phyloP scores from a whole-genome alignment of 2,113 vertebrate species.

The Neoarius graeffei region DNA sequence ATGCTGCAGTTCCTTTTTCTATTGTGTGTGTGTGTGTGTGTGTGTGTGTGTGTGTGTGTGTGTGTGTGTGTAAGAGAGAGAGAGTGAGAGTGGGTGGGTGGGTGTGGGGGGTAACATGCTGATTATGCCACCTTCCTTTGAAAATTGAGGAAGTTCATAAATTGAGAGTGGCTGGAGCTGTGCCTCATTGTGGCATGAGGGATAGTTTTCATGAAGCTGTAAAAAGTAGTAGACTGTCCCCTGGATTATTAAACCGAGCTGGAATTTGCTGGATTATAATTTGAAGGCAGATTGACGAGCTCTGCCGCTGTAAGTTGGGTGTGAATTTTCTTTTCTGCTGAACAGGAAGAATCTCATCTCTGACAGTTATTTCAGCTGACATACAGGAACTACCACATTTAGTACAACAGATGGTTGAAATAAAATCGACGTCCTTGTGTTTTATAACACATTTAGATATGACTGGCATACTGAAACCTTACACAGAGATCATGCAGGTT shows the following conservation, averaged over 20 bases:
- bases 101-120: background rate
- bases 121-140: slow-evolving; percentile 68
- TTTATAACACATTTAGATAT: background rate
- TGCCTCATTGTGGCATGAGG: slow-evolving; percentile 19
- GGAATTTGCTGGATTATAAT: slow-evolving; percentile 24
- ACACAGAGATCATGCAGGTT: slow-evolving; percentile 20
- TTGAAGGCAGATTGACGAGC: slow-evolving; percentile 49
- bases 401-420: background rate
- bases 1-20: slow-evolving; percentile 32
- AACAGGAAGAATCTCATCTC: slow-evolving; percentile 33
- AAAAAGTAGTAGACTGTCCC: background rate
- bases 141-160: slow-evolving; percentile 66
- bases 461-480: background rate
- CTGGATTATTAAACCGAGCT: slow-evolving; percentile 38
- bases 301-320: slow-evolving; percentile 62
- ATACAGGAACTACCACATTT: slow-evolving; percentile 42
- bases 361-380: slow-evolving; percentile 37
- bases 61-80: background rate
- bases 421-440: no score
- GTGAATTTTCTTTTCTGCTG: slow-evolving; percentile 13
- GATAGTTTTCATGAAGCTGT: background rate
- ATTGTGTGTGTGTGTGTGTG: background rate
- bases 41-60: background rate
- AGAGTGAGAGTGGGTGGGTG: background rate
- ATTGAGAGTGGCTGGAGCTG: background rate